phyloP scores from a whole-genome alignment of 2,888 invertebrate species.

The Dione vanillae region DNA sequence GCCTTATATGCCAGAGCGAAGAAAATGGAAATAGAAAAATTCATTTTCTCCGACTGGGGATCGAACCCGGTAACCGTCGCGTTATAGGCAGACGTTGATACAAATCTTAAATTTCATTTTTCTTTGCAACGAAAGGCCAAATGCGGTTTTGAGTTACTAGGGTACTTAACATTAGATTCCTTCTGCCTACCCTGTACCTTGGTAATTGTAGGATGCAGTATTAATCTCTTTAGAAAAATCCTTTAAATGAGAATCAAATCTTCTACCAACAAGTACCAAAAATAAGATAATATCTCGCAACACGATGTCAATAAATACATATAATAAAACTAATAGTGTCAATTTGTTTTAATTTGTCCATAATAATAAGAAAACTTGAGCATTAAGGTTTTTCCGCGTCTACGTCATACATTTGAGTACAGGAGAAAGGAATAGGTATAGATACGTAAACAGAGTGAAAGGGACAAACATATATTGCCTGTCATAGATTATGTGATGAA shows the following conservation, averaged over 20 bases:
- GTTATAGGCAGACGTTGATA: too few species aligned
- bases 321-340: neutral
- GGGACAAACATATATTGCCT: slow-evolving; percentile 59
- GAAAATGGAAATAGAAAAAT: too few species aligned
- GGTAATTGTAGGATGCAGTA: too few species aligned
- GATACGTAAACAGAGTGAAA: slow-evolving; percentile 47
- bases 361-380: slow-evolving; percentile 41
- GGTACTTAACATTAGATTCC: too few species aligned
- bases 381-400: slow-evolving; percentile 41
- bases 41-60: too few species aligned
- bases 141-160: too few species aligned
- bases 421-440: slow-evolving; percentile 32
- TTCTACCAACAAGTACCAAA: neutral
- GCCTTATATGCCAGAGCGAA: too few species aligned
- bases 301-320: neutral
- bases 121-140: too few species aligned
- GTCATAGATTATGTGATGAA: slow-evolving; percentile 55
- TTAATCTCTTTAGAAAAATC: too few species aligned
- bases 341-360: slow-evolving; percentile 27
- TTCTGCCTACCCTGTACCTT: too few species aligned
- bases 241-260: neutral
- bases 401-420: slow-evolving; percentile 36
- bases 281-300: neutral
- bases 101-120: too few species aligned
- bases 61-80: too few species aligned